Base-by-base conservation (phyloP, 2,797 vertebrate species). In the Pseudopleuronectes americanus region DNA sequence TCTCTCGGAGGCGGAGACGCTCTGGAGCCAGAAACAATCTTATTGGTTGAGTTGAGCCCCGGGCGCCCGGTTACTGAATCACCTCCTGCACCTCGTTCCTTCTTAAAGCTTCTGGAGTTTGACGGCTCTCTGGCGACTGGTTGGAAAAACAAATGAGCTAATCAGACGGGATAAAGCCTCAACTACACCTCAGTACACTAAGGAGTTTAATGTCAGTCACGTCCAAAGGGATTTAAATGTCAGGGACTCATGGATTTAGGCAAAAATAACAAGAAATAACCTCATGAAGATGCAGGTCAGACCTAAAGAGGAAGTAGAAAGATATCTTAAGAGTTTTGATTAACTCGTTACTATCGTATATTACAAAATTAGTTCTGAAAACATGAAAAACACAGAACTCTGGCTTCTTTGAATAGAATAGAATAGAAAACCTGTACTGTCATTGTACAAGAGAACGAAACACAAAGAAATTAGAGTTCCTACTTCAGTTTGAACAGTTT, bases 1-100 rank as follows among this genome's bases (percentile, higher is more conserved):
- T 68, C n/a, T 68, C 63, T 21, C 2, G 17, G 63, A 67, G 48
- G 73, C 53, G 38, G 58, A 58, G 51, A 9, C 23, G 28, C 28
- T 31, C 31, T 33, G 31, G 8, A 3, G 31, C 2, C 31, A 33
- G 31, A 33, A 33, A 33, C 31, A 22, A 48, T 76, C 49, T 43
- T 14, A 6, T 19, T 52, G 47, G 33, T 19, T 3, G 57, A 57
- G 55, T 62, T 52, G 4, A 63, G 47, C 41, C 53, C 41, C 53
- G 2, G n/a, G n/a, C 55, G 43, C 51, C 28, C 47, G 21, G 22
- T 36, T 57, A 58, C 57, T n/a, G 57, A 76, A 8, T 60, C 8
- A 0, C 3, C 4, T 3, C 53, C 43, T n/a, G 49, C 45, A 6
- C 22, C 14, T 38, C 28, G 12, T 17, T 38, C 26, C 17, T 28